phyloP scores from a whole-genome alignment of 2,797 vertebrate genomes.

The Rhabdophis nuchalis region DNA sequence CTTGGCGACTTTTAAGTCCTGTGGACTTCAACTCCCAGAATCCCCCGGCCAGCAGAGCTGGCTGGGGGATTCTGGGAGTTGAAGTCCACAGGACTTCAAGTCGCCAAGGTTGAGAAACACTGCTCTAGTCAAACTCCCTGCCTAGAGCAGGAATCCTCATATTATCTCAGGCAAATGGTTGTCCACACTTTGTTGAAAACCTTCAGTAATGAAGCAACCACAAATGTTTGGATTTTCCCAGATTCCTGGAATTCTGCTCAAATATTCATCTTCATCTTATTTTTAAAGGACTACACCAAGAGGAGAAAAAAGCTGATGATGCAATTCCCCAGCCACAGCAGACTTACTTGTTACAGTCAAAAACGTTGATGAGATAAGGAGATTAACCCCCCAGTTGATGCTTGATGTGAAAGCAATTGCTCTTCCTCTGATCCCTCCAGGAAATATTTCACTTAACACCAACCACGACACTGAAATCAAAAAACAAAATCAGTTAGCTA shows the following conservation, averaged over 20 bases:
- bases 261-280: background rate
- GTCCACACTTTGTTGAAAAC: background rate
- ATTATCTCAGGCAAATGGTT: background rate
- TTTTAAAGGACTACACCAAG: background rate
- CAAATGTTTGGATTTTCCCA: background rate
- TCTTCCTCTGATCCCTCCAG: constrained; percentile 86
- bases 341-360: constrained; percentile 87
- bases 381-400: constrained; percentile 92
- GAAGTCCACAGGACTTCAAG: too few species aligned
- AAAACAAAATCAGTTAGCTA: background rate
- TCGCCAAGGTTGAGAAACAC: too few species aligned
- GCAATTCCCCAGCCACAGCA: background rate
- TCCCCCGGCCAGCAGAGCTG: too few species aligned
- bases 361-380: constrained; percentile 93
- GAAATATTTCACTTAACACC: constrained; percentile 93
- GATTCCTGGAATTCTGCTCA: background rate
- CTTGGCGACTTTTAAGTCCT: too few species aligned
- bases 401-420: constrained; percentile 90
- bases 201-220: background rate
- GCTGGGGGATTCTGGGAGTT: too few species aligned
- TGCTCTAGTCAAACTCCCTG: background rate
- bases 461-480: constrained; percentile 86
- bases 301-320: background rate
- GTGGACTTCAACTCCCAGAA: too few species aligned
- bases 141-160: background rate